phyloP scores from a whole-genome alignment of 2,888 invertebrate genomes.

The Petrolisthes cinctipes region DNA sequence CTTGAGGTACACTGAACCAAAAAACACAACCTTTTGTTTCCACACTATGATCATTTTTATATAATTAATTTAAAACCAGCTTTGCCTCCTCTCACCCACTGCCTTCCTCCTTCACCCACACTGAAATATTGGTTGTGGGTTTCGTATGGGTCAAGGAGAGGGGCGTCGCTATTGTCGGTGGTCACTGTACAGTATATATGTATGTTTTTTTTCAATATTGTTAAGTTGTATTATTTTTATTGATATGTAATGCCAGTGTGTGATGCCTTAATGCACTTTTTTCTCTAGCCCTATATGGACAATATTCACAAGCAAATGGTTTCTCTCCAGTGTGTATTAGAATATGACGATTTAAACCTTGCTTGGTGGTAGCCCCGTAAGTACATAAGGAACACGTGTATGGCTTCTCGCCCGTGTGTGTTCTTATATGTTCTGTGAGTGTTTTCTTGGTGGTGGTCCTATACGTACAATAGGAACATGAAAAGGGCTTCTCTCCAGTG shows the following conservation, averaged over 20 bases:
- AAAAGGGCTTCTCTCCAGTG: slow-evolving; percentile 44
- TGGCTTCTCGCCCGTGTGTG: slow-evolving; percentile 40
- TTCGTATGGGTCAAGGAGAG: too few relatives aligned
- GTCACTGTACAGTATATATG: too few relatives aligned
- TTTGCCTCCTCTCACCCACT: too few relatives aligned
- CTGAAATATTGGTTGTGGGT: too few relatives aligned
- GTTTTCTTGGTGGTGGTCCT: slow-evolving; percentile 27
- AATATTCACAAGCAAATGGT: slow-evolving; percentile 30
- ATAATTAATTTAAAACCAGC: too few relatives aligned
- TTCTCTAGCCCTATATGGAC: slow-evolving; percentile 31
- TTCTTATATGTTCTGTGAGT: slow-evolving; percentile 23
- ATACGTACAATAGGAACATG: slow-evolving; percentile 32
- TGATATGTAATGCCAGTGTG: slow-evolving; percentile 20
- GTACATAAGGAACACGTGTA: slow-evolving; percentile 25
- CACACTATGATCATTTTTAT: too few relatives aligned
- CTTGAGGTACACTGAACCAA: too few relatives aligned
- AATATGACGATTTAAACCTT: slow-evolving; percentile 41
- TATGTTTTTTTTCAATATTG: not conserved
- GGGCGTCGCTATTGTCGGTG: too few relatives aligned
- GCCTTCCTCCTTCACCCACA: too few relatives aligned
- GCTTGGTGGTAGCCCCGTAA: slow-evolving; percentile 41
- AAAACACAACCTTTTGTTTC: too few relatives aligned
- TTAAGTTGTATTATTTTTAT: not conserved
- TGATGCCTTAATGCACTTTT: slow-evolving; percentile 31
- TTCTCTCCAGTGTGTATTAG: slow-evolving; percentile 42